phyloP scores from a whole-genome alignment of 1,140 invertebrate species.

The Halotydeus destructor region DNA sequence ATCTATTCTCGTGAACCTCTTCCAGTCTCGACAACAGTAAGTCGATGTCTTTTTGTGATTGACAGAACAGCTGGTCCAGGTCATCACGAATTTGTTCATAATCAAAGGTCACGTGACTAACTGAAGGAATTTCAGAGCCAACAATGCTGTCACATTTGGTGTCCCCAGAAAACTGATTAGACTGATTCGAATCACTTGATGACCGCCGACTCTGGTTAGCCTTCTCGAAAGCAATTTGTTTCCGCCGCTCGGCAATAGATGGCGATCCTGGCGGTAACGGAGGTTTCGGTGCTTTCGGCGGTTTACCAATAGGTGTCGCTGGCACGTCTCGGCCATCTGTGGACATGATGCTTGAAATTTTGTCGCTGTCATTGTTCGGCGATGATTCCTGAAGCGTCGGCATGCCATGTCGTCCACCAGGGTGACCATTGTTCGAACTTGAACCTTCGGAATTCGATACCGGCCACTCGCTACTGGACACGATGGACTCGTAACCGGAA shows the following conservation, averaged over 20 bases:
- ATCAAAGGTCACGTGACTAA: too few species aligned
- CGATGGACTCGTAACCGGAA: slow-evolving; percentile 7
- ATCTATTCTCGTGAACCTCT: slow-evolving; percentile 9
- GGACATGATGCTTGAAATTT: slow-evolving; percentile 1
- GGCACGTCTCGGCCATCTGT: not conserved
- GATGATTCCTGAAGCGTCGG: not conserved
- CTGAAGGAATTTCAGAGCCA: too few species aligned
- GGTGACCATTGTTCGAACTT: not conserved
- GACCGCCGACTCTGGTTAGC: too few species aligned
- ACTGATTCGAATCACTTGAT: too few species aligned
- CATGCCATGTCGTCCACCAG: not conserved
- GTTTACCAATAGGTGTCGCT: not conserved
- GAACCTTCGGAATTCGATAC: not conserved
- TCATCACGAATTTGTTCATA: slow-evolving; percentile 1
- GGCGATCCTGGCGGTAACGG: slow-evolving; percentile 13
- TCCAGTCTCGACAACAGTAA: slow-evolving; percentile 8
- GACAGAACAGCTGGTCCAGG: slow-evolving; percentile 8
- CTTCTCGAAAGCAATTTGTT: too few species aligned
- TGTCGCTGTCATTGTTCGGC: not conserved
- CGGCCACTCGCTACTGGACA: not conserved
- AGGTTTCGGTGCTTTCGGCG: slow-evolving; percentile 8
- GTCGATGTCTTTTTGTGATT: slow-evolving; percentile 13
- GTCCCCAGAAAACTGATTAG: too few species aligned
- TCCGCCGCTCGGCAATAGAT: too few species aligned
- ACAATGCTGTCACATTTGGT: too few species aligned